A percentile compares a stretch with the other conserved stretches of the same genome.
Evolutionary conservation across 1,140 invertebrate species (phyloP).

Genomic region (Cherax quadricarinatus): DNA sequence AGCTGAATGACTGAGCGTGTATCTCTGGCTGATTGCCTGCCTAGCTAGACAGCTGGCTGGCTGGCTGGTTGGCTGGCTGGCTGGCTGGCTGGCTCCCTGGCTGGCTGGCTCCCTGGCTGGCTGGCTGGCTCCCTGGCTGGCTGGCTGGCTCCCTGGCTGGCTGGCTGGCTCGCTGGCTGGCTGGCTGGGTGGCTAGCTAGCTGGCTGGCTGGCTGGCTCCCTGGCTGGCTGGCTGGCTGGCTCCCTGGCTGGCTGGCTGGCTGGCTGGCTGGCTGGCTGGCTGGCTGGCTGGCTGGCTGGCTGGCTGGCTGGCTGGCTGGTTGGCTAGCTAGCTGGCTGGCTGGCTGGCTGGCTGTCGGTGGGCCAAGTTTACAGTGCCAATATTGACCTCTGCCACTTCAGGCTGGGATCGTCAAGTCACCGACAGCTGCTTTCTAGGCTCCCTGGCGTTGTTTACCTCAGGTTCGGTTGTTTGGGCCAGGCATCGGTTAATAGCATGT

Average conservation of each 20-base stretch:
- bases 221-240: neutral
- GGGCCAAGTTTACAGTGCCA: neutral
- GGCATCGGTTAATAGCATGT: neutral
- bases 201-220: too few species aligned
- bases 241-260: neutral
- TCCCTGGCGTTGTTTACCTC: neutral
- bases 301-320: neutral
- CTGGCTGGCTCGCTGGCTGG: too few species aligned
- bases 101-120: too few species aligned
- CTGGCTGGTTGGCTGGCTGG: too few species aligned
- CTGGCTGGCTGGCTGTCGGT: neutral
- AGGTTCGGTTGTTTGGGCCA: neutral
- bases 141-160: too few species aligned
- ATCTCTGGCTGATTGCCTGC: too few species aligned
- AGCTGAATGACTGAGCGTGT: too few species aligned
- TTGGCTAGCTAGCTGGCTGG: neutral
- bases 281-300: neutral
- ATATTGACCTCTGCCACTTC: neutral
- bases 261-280: too few species aligned
- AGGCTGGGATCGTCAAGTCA: slow-evolving; percentile 4
- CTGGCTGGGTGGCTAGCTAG: neutral
- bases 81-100: too few species aligned
- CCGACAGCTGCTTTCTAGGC: neutral
- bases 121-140: too few species aligned
- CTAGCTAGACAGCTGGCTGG: too few species aligned